phyloP scores from a whole-genome alignment of 2,797 vertebrate species.

The Acipenser ruthenus region DNA sequence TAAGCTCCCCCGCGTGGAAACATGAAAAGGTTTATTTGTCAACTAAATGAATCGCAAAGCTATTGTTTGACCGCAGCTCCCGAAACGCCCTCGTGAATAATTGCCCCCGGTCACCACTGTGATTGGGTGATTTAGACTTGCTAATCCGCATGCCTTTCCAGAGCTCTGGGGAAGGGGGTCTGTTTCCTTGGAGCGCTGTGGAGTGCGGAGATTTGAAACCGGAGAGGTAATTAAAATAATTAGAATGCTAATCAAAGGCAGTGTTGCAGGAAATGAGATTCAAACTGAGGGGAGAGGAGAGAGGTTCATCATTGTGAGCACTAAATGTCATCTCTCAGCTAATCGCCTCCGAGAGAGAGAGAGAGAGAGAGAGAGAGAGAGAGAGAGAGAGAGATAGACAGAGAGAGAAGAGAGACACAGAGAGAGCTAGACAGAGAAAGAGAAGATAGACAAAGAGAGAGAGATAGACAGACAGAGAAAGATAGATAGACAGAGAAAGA shows the following conservation, averaged over 20 bases:
- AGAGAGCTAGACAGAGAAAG: not conserved
- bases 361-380: not conserved
- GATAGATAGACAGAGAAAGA: too few relatives aligned
- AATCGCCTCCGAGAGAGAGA: not conserved
- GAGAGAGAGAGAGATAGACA: not conserved
- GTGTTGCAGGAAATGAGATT: slow-evolving; percentile 7
- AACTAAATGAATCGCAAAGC: not conserved
- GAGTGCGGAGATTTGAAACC: not conserved
- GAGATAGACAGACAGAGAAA: not conserved
- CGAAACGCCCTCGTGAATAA: not conserved
- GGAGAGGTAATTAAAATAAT: slow-evolving; percentile 5
- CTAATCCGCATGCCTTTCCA: not conserved
- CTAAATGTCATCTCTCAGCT: slow-evolving; percentile 8
- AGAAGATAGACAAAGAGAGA: not conserved
- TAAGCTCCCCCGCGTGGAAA: not conserved
- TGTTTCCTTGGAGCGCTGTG: not conserved
- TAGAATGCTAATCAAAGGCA: slow-evolving; percentile 8
- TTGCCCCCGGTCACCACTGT: not conserved
- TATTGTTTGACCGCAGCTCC: not conserved
- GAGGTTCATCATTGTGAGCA: not conserved
- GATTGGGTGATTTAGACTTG: not conserved
- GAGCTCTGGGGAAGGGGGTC: not conserved
- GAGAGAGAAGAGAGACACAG: not conserved
- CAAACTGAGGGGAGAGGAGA: not conserved
- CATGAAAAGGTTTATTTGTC: not conserved